Percentiles rank a stretch among this genome's conserved stretches.
Conservation (phyloP, 1,140 invertebrate species). For the Popillia japonica region DNA sequence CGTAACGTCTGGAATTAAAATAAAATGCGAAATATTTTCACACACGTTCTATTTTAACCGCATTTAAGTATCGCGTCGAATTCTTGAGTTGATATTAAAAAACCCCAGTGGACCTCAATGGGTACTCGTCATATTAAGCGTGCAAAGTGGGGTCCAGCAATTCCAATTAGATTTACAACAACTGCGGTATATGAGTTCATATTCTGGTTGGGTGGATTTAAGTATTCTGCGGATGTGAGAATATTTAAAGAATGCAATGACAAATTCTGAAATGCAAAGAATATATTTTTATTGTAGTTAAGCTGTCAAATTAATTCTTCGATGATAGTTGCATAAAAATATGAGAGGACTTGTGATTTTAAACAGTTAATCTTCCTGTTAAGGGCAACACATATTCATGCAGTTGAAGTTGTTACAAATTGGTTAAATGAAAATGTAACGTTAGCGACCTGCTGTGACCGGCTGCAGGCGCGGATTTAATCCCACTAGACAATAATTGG, state of each 20-base stretch:
- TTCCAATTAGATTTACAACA: background rate
- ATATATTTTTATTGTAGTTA: too few relatives aligned
- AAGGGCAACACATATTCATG: too few relatives aligned
- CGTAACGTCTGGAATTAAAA: background rate
- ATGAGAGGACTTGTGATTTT: too few relatives aligned
- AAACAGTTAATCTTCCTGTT: too few relatives aligned
- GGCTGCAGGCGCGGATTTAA: too few relatives aligned
- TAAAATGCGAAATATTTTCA: background rate
- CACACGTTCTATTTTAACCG: background rate
- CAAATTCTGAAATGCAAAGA: too few relatives aligned
- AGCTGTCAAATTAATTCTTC: too few relatives aligned
- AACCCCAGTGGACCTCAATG: conserved; percentile 3
- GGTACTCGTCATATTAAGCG: conserved; percentile 9
- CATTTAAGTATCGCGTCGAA: background rate
- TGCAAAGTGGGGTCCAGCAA: background rate
- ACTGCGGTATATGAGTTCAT: background rate
- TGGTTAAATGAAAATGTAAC: too few relatives aligned
- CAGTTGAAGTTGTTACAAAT: too few relatives aligned
- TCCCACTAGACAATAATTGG: too few relatives aligned
- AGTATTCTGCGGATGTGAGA: background rate
- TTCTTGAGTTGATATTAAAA: background rate
- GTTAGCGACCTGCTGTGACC: too few relatives aligned
- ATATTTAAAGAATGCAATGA: background rate
- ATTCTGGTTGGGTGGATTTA: background rate
- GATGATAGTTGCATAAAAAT: too few relatives aligned